Evolutionary conservation across 2,888 invertebrate species (phyloP).

Genomic region (Geotrupes spiniger): DNA sequence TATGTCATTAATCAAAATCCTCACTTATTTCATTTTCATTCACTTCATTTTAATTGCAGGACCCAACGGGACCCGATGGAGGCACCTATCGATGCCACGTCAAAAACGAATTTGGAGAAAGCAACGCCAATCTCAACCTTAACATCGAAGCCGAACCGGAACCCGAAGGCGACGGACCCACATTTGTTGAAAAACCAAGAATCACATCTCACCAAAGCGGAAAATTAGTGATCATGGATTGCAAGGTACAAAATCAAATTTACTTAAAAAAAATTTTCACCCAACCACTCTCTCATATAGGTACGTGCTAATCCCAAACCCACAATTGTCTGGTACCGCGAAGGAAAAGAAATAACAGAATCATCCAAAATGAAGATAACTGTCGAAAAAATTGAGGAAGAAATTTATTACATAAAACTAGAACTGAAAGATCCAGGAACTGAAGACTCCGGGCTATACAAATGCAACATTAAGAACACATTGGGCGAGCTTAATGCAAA

Average conservation of each 20-base stretch:
- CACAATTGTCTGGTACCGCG: constrained; percentile 78
- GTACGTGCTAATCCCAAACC: constrained; percentile 73
- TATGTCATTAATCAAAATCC: constrained; percentile 40
- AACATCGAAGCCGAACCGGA: constrained; percentile 97
- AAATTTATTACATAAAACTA: constrained; percentile 82
- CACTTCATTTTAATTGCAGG: too few species aligned
- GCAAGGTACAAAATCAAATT: constrained; percentile 60
- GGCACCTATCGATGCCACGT: constrained; percentile 92
- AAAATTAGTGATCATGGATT: constrained; percentile 84
- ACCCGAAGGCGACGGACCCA: constrained; percentile 89
- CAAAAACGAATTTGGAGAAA: constrained; percentile 93
- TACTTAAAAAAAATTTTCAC: background rate
- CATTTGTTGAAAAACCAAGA: constrained; percentile 87
- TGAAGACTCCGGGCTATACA: constrained; percentile 96
- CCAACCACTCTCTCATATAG: too few species aligned
- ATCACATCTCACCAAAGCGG: constrained; percentile 82
- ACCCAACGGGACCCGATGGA: constrained; percentile 77
- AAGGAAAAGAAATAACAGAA: constrained; percentile 75
- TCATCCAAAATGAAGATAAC: constrained; percentile 77
- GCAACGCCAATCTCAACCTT: constrained; percentile 92
- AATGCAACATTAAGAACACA: constrained; percentile 95
- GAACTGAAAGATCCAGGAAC: constrained; percentile 88
- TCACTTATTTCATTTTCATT: too few species aligned
- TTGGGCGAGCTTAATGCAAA: constrained; percentile 97
- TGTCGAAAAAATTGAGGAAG: constrained; percentile 70